Conservation (phyloP, 2,888 invertebrate species). For the Incurvaria masculella region DNA sequence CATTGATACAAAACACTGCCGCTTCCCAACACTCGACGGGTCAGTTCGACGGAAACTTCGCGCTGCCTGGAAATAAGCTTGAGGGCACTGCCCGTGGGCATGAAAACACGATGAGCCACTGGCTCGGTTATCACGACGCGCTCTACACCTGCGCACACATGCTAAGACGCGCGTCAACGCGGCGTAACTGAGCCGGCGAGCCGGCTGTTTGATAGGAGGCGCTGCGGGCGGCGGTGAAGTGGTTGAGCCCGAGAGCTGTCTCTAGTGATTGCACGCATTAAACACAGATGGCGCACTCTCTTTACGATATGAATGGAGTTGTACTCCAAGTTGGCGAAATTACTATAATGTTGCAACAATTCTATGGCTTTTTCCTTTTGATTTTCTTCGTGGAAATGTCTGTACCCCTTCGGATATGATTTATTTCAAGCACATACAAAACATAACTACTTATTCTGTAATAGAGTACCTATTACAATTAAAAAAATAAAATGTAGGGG, state of each 20-base stretch:
- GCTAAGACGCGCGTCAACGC: slow-evolving; percentile 52
- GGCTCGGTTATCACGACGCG: slow-evolving; percentile 36
- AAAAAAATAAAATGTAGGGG: too few species aligned
- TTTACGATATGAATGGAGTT: neutral
- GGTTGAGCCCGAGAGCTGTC: slow-evolving; percentile 25
- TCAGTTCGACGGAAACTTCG: neutral
- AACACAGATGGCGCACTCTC: slow-evolving; percentile 30
- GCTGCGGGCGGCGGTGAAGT: slow-evolving; percentile 24
- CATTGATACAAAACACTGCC: too few species aligned
- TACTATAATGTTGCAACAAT: too few species aligned
- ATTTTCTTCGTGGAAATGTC: too few species aligned
- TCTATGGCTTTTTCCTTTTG: too few species aligned
- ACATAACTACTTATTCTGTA: too few species aligned
- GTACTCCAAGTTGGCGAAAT: too few species aligned
- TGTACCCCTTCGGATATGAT: too few species aligned
- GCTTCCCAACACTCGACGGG: neutral
- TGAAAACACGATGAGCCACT: slow-evolving; percentile 35
- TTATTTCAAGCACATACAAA: too few species aligned
- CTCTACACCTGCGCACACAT: slow-evolving; percentile 49
- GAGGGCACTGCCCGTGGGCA: slow-evolving; percentile 8
- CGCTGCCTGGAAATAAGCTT: neutral
- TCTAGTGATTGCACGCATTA: neutral
- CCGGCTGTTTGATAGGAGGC: slow-evolving; percentile 48
- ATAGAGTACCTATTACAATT: too few species aligned
- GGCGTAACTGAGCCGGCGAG: slow-evolving; percentile 46